Evolutionary conservation across 2,113 vertebrate genomes (phyloP), one percentile per base, ranked within the genome.

Genomic region (Scatophagus argus): DNA sequence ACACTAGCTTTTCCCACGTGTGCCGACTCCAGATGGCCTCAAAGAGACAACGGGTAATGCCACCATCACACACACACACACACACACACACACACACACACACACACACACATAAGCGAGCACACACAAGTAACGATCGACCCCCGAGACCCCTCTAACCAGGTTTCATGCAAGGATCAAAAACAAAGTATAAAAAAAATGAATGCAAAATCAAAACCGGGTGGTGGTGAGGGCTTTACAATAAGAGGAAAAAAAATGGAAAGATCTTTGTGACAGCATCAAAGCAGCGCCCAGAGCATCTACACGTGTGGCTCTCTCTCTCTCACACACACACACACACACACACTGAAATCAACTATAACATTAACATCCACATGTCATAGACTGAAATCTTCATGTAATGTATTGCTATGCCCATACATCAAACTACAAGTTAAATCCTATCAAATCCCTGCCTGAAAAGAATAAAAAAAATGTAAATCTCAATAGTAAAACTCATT

Each of bases 11-110:
- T 73, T 86, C 82, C 84, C 87, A 83, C 83, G 84, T 83, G 88
- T 87, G 87, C 78, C 58, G 69, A 82, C 77, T 88, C 92, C 89
- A 93, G 92, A 92, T 93, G 92, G 92, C 87, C 90, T 91, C 88
- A 93, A 89, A 92, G 88, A 85, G 81, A 90, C 68, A 32, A 51
- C 63, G 67, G 76, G 68, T 84, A 67, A 76, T 77, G 84, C 80
- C 75, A 85, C 78, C 79, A 77, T 73, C 74, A 78, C 77, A 83
- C 74, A 61, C 66, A 72, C 64, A 61, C 38, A 73, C 38, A 39
- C 41, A 73, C 49, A 81, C 31, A 72, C 39, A 72, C 64, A 69
- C 54, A 60, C 29, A 72, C 74, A 79, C 77, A 83, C 74, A 59
- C 64, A 69, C 63, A 61, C 38, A 72, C 36, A 39, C 43, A 74